These are phyloP conservation scores for Cyanoliseus patagonus DNA, from an alignment of 2,113 vertebrate species.

Conservation along the genomic window DNA sequence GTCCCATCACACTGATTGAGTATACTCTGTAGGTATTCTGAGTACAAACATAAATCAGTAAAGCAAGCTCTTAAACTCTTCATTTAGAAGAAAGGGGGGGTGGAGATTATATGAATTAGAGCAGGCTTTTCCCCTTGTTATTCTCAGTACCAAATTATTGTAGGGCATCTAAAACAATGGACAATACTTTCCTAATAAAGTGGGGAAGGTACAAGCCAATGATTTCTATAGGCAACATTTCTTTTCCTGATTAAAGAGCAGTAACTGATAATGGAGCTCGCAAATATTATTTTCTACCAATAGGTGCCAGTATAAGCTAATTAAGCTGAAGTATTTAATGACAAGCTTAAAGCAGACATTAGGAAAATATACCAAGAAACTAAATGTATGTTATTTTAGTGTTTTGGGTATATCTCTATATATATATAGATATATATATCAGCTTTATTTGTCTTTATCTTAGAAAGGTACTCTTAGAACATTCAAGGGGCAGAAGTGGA, in stretches of 20 bases:
- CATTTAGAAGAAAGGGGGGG: not conserved
- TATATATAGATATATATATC: not conserved
- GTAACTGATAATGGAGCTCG: not conserved
- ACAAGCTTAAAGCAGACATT: not conserved
- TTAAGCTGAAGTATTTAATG: constrained; percentile 1
- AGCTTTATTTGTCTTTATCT: not conserved
- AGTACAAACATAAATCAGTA: not conserved
- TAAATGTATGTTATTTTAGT: not conserved
- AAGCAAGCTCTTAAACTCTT: not conserved
- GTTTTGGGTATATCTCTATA: too few relatives aligned
- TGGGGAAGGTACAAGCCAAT: not conserved
- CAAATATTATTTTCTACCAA: constrained; percentile 28
- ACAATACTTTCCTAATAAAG: not conserved
- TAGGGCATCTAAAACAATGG: not conserved
- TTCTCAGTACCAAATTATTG: not conserved
- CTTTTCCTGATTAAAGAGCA: not conserved
- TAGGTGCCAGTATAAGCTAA: constrained; percentile 74
- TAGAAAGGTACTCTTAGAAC: not conserved
- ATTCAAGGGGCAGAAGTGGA: not conserved
- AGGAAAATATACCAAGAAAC: not conserved
- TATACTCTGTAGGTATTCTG: not conserved
- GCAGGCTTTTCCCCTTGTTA: not conserved
- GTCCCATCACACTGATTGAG: not conserved
- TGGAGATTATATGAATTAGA: not conserved
- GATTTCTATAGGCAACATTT: not conserved